Base-by-base conservation (phyloP, 2,888 invertebrate genomes). In the Tipula vernalis region DNA sequence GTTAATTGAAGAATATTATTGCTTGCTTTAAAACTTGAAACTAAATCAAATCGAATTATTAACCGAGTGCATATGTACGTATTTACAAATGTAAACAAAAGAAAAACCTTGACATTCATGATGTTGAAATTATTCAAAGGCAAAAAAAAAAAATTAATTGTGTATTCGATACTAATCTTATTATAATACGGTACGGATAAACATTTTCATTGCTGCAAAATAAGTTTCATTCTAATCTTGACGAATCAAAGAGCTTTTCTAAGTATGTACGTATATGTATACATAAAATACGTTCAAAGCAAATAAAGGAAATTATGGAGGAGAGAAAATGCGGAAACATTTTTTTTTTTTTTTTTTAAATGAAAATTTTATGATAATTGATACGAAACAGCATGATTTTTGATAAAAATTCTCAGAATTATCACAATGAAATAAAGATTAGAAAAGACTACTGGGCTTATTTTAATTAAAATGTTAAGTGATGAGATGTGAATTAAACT, bases 321-420 rank as follows among this genome's bases (percentile, higher is more conserved):
- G 51, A 57, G 15, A 57, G 71, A 71, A 71, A 71, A 71, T 71
- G 28, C 15, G 15, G 8, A 57, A 57, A 57, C 3, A 15, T 57
- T 71, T 13, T 28, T 71, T 71, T 57, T 71, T 71, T 71, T 28
- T 28, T 71, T 71, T 57, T 71, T 71, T 71, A 28, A 71, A 71
- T 71, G 71, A 71, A 71, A 71, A 71, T 71, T 71, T 71, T 71
- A 71, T 71, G 71, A 71, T 71, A 71, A 71, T 71, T 71, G 71
- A 71, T 71, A 71, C 71, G 71, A 71, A 71, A 71, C 71, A 71
- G 71, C 71, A 71, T 71, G 71, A 71, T 71, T 71, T 28, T 71
- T 28, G 28, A 71, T 28, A 71, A 71, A 28, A 71, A 71, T 71
- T 71, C 71, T 28, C 71, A 71, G 71, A 71, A 71, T 71, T 71